phyloP scores from a whole-genome alignment of 2,888 invertebrate species.

The Cinara cedri region DNA sequence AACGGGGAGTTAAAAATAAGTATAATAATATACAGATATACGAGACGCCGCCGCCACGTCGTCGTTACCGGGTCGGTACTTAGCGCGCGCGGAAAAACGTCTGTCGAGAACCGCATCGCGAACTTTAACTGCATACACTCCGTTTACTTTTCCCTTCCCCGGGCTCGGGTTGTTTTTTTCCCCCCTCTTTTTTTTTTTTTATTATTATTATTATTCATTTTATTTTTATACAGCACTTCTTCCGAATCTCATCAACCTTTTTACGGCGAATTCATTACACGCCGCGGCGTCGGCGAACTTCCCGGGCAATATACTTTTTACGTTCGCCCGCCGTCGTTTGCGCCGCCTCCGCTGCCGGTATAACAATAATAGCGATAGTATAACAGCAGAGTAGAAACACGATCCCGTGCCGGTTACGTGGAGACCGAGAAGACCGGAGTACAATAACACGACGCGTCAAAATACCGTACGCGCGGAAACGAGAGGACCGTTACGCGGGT shows the following conservation, averaged over 20 bases:
- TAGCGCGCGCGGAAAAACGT: constrained; percentile 21
- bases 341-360: neutral
- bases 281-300: neutral
- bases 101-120: constrained; percentile 1
- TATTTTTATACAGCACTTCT: constrained; percentile 9
- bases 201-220: no score
- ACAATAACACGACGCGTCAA: no score
- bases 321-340: constrained; percentile 19
- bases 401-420: no score
- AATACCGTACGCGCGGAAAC: no score
- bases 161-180: neutral
- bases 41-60: neutral
- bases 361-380: no score
- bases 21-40: neutral
- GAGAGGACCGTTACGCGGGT: no score
- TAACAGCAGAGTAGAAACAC: no score
- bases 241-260: constrained; percentile 45
- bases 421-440: no score
- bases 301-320: constrained; percentile 25
- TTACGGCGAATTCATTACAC: constrained; percentile 29
- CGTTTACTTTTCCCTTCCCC: constrained; percentile 10
- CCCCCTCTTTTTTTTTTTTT: neutral
- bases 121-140: constrained; percentile 35
- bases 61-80: neutral
- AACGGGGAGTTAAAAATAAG: neutral